Conservation (phyloP, 2,888 invertebrate genomes). For the Philereme transversata region DNA sequence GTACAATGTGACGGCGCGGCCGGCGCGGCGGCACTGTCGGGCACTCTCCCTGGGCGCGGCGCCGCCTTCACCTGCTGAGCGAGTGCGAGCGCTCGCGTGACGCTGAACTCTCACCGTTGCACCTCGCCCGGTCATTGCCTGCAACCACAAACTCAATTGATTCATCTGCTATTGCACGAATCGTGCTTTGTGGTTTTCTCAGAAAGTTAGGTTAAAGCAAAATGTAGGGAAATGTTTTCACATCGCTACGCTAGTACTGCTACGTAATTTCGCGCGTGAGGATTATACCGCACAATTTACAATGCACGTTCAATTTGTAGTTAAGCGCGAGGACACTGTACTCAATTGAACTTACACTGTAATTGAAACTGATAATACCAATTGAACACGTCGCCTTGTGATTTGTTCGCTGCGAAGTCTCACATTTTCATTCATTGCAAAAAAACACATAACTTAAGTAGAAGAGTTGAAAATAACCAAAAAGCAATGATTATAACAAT, state of each 20-base stretch:
- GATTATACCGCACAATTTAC: too few relatives aligned
- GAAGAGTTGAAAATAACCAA: constrained; percentile 2
- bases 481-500: constrained; percentile 3
- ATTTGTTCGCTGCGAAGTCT: too few relatives aligned
- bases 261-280: too few relatives aligned
- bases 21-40: constrained; percentile 24
- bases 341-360: too few relatives aligned
- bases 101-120: constrained; percentile 67
- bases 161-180: not conserved
- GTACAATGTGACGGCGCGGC: constrained; percentile 56
- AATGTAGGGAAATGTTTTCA: constrained; percentile 4
- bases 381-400: too few relatives aligned
- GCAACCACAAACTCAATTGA: constrained; percentile 23
- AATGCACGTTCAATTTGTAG: too few relatives aligned
- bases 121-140: constrained; percentile 78
- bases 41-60: constrained; percentile 35
- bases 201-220: not conserved
- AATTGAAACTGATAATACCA: too few relatives aligned
- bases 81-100: constrained; percentile 84
- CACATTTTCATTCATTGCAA: too few relatives aligned
- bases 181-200: constrained; percentile 19
- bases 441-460: not conserved
- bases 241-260: not conserved
- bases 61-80: constrained; percentile 87
- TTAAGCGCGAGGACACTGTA: too few relatives aligned